Evolutionary conservation across 1,140 invertebrate species (phyloP), one percentile per base, ranked within the genome.

Genomic region (Phymastichus coffea): DNA sequence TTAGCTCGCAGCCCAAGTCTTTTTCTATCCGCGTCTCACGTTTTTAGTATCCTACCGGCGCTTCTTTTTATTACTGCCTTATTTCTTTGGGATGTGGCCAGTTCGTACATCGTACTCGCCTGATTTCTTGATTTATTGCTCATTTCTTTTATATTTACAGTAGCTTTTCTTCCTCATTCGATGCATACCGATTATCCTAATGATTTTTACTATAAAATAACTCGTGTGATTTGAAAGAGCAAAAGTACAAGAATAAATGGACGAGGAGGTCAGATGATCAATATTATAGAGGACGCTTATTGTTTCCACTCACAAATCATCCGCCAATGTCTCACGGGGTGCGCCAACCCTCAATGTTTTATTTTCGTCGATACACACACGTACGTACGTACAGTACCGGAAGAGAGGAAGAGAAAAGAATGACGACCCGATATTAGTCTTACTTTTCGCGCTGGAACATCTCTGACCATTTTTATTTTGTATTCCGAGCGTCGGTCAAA

Each of bases 291-390:
- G 74, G 72, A 69, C 68, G 76, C 72, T 78, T 77, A 78, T 78
- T 78, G 76, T 78, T 78, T 78, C 73, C 69, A 70, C 75, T 78
- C 76, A 78, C 76, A 78, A 78, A 78, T 78, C 76, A 78, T 77
- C 68, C 73, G 64, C 71, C 72, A 65, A 76, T 75, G 75, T 78
- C 75, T 76, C 75, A 68, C 71, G 72, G 72, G 75, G 72, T 61
- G 65, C 40, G 54, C 60, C 48, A 33, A 7, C 12, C 66, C 64
- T 64, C 72, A 60, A 76, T 75, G 73, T 77, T 77, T 77, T 77
- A 77, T 77, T 76, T 70, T 71, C 55, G 46, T n/a, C 66, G 63
- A 70, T 69, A 69, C 62, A 43, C 52, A 54, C 63, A 63, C 3
- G 65, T 43, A 51, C 33, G 48, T 52, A 57, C 40, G n/a, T n/a